Evolutionary conservation across 2,888 invertebrate genomes (phyloP), one percentile per base, ranked within the genome.

Genomic region (Electrophaes corylata): DNA sequence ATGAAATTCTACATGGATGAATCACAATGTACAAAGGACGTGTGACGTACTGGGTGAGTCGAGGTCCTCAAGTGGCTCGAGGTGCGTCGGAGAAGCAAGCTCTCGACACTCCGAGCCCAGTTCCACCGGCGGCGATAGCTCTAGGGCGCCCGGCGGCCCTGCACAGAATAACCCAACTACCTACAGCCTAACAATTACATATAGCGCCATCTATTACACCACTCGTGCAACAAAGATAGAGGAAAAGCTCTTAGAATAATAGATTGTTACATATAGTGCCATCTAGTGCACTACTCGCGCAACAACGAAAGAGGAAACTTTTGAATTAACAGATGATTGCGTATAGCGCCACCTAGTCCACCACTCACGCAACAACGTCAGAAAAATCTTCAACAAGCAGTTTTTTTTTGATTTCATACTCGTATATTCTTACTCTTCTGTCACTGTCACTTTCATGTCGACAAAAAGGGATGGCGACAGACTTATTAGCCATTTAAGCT

Each of bases 21-120:
- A 35, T 14, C 14, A 14, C 14, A 35, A 5, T 35, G 35, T 8
- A 35, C 2, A 2, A 14, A 16, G 8, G 3, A 2, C 4, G 14
- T 41, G 4, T 20, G 23, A 84, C 86, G 60, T 64, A 91, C 91
- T 70, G 4, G 88, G 78, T 1, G 87, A 68, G 44, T 87, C 88
- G 33, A 89, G 76, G 45, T 83, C 79, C 43, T 81, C 84, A 0
- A 85, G 76, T 29, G 80, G 77, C 45, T 83, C 64, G 0, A 79
- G 69, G 26, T 76, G 78, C 1, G 80, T 70, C 1, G 88, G 81
- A 3, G 84, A 60, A 11, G 80, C 62, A 58, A 90, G 74, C 68
- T 91, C 91, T 1, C 87, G 78, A 45, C 91, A 91, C 58, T 91
- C 91, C 31, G 90, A 73, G 5, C 91, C 91, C 49, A 91, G 65